Evolutionary conservation across 2,113 vertebrate species (phyloP).

Genomic region (Podiceps cristatus): DNA sequence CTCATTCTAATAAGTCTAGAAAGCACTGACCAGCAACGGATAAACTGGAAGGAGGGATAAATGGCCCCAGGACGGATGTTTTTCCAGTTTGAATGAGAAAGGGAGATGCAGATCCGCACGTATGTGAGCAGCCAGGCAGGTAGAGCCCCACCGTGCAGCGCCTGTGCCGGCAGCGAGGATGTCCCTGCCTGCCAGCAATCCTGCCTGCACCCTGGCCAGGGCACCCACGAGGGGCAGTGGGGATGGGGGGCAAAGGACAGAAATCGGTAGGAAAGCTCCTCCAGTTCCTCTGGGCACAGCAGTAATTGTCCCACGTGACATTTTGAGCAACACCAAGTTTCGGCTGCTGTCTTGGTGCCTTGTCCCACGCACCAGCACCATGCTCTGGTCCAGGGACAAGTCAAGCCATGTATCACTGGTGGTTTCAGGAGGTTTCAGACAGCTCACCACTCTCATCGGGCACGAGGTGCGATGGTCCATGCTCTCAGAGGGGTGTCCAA

Average conservation of each 20-base stretch:
- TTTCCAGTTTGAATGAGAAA: background rate
- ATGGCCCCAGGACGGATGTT: background rate
- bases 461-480: fast-evolving
- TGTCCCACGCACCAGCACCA: fast-evolving
- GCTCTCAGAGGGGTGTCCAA: background rate
- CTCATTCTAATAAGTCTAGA: background rate
- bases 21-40: background rate
- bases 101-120: background rate
- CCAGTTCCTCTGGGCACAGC: background rate
- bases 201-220: background rate
- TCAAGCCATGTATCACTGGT: fast-evolving
- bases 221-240: fast-evolving
- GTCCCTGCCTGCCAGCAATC: background rate
- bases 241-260: background rate
- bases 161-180: fast-evolving
- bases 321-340: background rate
- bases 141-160: fast-evolving
- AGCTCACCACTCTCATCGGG: background rate
- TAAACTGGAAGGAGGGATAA: background rate
- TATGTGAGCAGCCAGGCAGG: background rate
- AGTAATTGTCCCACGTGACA: fast-evolving
- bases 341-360: background rate
- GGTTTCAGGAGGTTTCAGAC: background rate
- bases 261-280: background rate
- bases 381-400: background rate